These are phyloP conservation scores for Drosophila nasuta DNA, from an alignment of 1,140 invertebrate genomes.

Conservation along the genomic window DNA sequence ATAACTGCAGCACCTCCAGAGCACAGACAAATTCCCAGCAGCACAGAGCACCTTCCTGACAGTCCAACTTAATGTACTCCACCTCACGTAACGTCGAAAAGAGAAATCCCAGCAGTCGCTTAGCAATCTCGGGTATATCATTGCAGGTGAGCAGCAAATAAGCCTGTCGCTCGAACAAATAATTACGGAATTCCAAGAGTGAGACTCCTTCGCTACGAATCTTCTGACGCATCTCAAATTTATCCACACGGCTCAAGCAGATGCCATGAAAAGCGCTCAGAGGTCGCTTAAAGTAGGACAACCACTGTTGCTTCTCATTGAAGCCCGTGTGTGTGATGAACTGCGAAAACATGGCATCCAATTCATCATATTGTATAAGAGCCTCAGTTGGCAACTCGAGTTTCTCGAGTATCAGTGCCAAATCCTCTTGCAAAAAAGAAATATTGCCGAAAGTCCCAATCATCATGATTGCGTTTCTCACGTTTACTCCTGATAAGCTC, in stretches of 20 bases:
- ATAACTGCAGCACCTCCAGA: conserved; percentile 93
- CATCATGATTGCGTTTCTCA: conserved; percentile 94
- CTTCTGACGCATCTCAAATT: conserved; percentile 89
- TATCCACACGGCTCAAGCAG: conserved; percentile 89
- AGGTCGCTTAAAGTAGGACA: conserved; percentile 90
- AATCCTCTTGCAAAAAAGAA: conserved; percentile 96
- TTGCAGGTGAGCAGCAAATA: conserved; percentile 81
- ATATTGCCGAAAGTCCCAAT: conserved; percentile 98
- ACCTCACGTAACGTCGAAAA: conserved; percentile 82
- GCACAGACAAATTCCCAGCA: conserved; percentile 98
- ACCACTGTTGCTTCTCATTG: conserved; percentile 93
- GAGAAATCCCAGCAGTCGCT: conserved; percentile 74
- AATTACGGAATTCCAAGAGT: conserved; percentile 96
- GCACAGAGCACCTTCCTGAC: conserved; percentile 92
- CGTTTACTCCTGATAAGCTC: conserved; percentile 95
- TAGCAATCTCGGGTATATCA: conserved; percentile 78
- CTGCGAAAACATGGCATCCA: conserved; percentile 98
- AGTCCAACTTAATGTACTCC: conserved; percentile 80
- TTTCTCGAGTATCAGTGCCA: conserved; percentile 97
- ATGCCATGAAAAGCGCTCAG: conserved; percentile 94
- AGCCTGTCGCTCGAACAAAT: conserved; percentile 97
- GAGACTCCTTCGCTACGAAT: conserved; percentile 90
- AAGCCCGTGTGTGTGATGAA: conserved; percentile 96
- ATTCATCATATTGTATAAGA: conserved; percentile 97
- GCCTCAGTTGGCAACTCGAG: conserved; percentile 97